Evolutionary conservation across 2,888 invertebrate genomes (phyloP).

Genomic region (Patella depressa): DNA sequence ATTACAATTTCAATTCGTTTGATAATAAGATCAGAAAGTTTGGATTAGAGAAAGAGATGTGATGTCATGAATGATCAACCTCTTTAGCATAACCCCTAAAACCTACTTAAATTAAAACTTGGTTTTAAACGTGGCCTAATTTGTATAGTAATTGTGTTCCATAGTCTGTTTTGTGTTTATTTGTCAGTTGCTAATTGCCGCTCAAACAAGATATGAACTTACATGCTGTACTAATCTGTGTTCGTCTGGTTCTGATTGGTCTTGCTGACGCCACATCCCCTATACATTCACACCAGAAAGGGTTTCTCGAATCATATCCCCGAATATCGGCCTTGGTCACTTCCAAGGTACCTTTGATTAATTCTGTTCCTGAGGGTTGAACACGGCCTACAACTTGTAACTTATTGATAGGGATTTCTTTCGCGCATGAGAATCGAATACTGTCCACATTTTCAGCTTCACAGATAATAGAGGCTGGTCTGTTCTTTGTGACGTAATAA

Average conservation of each 20-base stretch:
- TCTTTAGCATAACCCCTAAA: too few species aligned
- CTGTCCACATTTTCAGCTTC: conserved; percentile 7
- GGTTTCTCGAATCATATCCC: neutral
- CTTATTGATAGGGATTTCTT: neutral
- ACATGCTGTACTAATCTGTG: neutral
- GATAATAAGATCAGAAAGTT: too few species aligned
- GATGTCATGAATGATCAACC: too few species aligned
- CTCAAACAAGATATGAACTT: neutral
- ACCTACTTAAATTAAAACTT: too few species aligned
- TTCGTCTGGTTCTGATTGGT: neutral
- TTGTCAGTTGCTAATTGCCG: too few species aligned
- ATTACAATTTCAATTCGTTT: too few species aligned
- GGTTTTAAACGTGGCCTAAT: too few species aligned
- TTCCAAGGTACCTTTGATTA: neutral
- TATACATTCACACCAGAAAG: conserved; percentile 3
- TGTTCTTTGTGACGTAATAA: neutral
- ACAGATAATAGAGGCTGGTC: neutral
- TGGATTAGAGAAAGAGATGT: too few species aligned
- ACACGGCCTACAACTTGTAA: neutral
- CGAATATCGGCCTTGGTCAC: neutral
- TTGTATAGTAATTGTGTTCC: too few species aligned
- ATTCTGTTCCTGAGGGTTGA: neutral
- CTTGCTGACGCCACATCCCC: neutral
- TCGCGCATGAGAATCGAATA: neutral
- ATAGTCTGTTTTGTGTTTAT: too few species aligned